A percentile compares a stretch with the other conserved stretches of the same genome.
Evolutionary conservation across 1,140 invertebrate genomes (phyloP).

Genomic region (Pinna nobilis): DNA sequence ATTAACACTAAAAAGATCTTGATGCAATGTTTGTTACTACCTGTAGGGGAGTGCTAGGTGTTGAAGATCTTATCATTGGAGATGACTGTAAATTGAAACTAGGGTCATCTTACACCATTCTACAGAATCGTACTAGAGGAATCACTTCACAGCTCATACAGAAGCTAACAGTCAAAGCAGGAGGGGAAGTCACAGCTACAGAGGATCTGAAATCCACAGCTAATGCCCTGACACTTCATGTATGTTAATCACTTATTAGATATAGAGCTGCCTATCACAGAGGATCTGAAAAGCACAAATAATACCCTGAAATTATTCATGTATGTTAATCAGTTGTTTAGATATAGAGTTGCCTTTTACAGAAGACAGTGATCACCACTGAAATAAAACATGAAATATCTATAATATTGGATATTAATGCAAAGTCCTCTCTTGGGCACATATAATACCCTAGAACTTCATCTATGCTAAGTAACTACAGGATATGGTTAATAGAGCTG

Average conservation of each 20-base stretch:
- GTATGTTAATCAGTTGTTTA: too few relatives aligned
- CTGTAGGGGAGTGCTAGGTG: slow-evolving; percentile 58
- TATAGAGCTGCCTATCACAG: too few relatives aligned
- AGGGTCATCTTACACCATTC: slow-evolving; percentile 45
- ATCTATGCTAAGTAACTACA: too few relatives aligned
- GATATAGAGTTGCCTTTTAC: too few relatives aligned
- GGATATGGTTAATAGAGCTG: too few relatives aligned
- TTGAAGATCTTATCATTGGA: slow-evolving; percentile 54
- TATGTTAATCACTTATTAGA: slow-evolving; percentile 1
- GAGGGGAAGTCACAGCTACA: slow-evolving; percentile 58
- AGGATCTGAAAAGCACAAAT: too few relatives aligned
- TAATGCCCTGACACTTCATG: slow-evolving; percentile 39
- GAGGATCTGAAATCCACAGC: slow-evolving; percentile 43
- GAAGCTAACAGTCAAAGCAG: slow-evolving; percentile 54
- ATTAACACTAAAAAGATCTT: neutral
- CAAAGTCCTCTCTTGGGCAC: too few relatives aligned
- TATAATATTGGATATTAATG: too few relatives aligned
- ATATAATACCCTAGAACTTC: too few relatives aligned
- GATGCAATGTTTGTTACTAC: neutral
- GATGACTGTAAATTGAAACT: slow-evolving; percentile 54
- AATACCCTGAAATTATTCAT: too few relatives aligned
- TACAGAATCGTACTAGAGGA: slow-evolving; percentile 30
- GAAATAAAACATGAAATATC: too few relatives aligned
- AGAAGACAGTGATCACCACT: too few relatives aligned
- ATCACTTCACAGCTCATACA: slow-evolving; percentile 46